These are phyloP conservation scores for Streblospio benedicti DNA, from an alignment of 1,140 invertebrate genomes.

Conservation along the genomic window DNA sequence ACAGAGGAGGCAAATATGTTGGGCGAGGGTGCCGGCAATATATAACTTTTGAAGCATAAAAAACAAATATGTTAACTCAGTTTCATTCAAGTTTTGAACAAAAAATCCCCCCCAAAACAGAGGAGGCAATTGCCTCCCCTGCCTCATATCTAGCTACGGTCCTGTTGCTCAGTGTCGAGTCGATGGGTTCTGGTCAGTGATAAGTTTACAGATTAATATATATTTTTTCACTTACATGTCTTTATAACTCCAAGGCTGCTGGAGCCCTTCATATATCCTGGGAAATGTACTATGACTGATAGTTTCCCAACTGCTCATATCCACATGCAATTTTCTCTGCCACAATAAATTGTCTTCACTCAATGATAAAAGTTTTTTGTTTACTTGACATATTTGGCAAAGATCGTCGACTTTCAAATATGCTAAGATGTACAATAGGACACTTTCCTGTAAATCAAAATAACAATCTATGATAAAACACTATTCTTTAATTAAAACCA, in stretches of 20 bases:
- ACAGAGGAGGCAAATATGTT: no score
- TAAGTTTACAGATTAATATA: neutral
- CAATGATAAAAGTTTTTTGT: neutral
- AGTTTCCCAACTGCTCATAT: neutral
- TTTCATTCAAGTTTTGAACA: neutral
- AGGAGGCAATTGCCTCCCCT: no score
- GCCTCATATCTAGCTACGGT: no score
- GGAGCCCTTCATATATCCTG: neutral
- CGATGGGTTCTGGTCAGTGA: neutral
- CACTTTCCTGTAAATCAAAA: neutral
- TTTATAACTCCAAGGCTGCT: neutral
- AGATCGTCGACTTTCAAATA: neutral
- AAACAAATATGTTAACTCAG: neutral
- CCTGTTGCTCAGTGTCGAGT: no score
- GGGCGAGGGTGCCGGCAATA: neutral
- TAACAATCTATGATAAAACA: no score
- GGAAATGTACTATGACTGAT: conserved; percentile 3
- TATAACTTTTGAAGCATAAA: neutral
- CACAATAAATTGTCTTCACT: neutral
- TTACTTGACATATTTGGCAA: neutral
- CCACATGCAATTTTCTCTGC: conserved; percentile 1
- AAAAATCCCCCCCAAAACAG: neutral
- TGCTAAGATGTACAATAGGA: conserved; percentile 1
- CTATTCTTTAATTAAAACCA: no score
- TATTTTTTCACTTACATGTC: conserved; percentile 1